These are phyloP conservation scores for Phortica variegata DNA, from an alignment of 1,140 invertebrate species.

Conservation along the genomic window DNA sequence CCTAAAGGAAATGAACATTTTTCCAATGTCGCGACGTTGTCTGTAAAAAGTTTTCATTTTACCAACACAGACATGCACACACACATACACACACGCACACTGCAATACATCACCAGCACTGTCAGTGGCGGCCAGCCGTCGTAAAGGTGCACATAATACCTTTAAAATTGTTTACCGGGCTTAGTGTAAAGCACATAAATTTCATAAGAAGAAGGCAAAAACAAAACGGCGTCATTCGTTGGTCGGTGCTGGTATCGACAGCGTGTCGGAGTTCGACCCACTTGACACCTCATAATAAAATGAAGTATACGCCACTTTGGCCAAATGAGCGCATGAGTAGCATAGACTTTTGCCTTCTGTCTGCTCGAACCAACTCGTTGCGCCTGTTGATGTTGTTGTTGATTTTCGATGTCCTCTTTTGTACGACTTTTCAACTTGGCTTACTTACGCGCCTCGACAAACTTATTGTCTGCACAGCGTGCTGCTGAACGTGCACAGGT, in stretches of 20 bases:
- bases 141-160: background rate
- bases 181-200: constrained; percentile 41
- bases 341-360: too few species aligned
- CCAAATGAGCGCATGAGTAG: constrained; percentile 14
- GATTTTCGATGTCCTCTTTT: background rate
- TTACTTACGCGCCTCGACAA: constrained; percentile 44
- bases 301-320: constrained; percentile 52
- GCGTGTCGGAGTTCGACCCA: constrained; percentile 38
- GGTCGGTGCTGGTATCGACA: constrained; percentile 20
- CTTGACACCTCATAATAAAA: constrained; percentile 57
- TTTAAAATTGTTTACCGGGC: constrained; percentile 11
- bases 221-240: too few species aligned
- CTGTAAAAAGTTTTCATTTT: background rate
- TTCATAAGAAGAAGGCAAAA: constrained; percentile 32
- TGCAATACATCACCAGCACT: too few species aligned
- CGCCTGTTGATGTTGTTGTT: constrained; percentile 1
- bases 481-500: too few species aligned
- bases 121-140: constrained; percentile 16
- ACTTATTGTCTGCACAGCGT: constrained; percentile 25
- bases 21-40: background rate
- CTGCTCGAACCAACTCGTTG: constrained; percentile 5
- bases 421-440: background rate
- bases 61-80: constrained; percentile 9
- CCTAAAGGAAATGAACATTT: constrained; percentile 45
- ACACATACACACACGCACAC: constrained; percentile 1